These are phyloP conservation scores for Drosophila athabasca DNA, from an alignment of 1,140 invertebrate genomes.

Conservation along the genomic window DNA sequence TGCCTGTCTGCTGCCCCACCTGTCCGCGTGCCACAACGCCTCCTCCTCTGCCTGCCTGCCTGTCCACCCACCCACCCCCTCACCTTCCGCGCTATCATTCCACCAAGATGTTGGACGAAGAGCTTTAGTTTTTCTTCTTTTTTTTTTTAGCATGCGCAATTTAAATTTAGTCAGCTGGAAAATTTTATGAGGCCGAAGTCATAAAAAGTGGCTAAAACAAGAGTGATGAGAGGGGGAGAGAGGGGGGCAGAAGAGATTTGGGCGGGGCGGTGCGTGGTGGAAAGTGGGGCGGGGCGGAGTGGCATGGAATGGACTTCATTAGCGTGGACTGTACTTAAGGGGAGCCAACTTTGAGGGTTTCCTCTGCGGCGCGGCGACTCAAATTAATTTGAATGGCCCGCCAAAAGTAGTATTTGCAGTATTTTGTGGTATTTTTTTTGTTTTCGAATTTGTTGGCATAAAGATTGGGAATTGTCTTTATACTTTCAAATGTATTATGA, in stretches of 20 bases:
- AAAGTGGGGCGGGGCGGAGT: conserved; percentile 13
- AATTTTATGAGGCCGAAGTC: conserved; percentile 41
- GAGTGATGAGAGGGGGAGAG: background rate
- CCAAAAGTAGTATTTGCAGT: no score
- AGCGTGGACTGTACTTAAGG: conserved; percentile 16
- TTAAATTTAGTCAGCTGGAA: conserved; percentile 68
- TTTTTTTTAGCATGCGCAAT: conserved; percentile 63
- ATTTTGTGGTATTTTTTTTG: no score
- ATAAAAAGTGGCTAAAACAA: conserved; percentile 21
- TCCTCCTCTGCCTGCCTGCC: background rate
- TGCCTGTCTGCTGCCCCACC: no score
- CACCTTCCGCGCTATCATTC: background rate
- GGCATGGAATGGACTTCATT: conserved; percentile 7
- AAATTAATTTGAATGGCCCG: no score
- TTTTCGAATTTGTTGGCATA: no score
- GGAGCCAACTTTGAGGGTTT: background rate
- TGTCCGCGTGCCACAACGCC: background rate
- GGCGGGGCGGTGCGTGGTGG: background rate
- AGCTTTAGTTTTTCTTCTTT: conserved; percentile 25
- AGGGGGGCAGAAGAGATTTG: background rate
- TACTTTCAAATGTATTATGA: no score
- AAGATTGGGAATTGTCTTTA: no score
- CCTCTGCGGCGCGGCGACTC: background rate
- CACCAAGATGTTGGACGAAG: conserved; percentile 2
- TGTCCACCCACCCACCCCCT: conserved; percentile 7